These are phyloP conservation scores for Sminthopsis crassicaudata DNA, from an alignment of 2,113 vertebrate genomes.

Conservation along the genomic window DNA sequence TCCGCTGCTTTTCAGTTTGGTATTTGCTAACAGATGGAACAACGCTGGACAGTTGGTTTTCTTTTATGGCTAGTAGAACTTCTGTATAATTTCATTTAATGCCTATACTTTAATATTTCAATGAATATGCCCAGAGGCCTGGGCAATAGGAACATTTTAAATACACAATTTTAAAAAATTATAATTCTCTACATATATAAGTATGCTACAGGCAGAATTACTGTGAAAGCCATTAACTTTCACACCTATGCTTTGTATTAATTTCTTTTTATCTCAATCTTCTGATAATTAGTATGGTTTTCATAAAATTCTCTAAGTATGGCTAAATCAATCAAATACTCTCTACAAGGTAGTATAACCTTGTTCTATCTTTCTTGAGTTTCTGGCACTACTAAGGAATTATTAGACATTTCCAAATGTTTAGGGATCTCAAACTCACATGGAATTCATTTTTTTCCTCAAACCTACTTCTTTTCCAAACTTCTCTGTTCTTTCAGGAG, in stretches of 20 bases:
- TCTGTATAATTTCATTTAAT: neutral
- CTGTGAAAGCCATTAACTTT: neutral
- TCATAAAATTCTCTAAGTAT: neutral
- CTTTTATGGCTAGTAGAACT: neutral
- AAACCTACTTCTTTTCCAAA: neutral
- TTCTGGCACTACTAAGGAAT: neutral
- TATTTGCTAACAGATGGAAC: neutral
- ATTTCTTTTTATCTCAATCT: neutral
- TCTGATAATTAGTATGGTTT: neutral
- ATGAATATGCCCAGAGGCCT: neutral
- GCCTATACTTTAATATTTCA: neutral
- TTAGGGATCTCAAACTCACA: neutral
- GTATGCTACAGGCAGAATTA: neutral
- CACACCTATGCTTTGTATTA: neutral
- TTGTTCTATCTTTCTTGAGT: neutral
- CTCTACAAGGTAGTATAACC: neutral
- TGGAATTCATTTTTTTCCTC: neutral
- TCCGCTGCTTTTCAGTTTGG: neutral
- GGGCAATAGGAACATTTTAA: neutral
- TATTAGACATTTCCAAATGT: neutral
- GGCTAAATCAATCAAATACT: neutral
- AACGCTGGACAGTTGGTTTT: neutral
- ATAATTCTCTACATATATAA: neutral
- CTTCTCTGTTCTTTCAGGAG: neutral
- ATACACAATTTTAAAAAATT: neutral